These are phyloP conservation scores for Endomychus coccineus DNA, from an alignment of 2,888 invertebrate species.

Conservation along the genomic window DNA sequence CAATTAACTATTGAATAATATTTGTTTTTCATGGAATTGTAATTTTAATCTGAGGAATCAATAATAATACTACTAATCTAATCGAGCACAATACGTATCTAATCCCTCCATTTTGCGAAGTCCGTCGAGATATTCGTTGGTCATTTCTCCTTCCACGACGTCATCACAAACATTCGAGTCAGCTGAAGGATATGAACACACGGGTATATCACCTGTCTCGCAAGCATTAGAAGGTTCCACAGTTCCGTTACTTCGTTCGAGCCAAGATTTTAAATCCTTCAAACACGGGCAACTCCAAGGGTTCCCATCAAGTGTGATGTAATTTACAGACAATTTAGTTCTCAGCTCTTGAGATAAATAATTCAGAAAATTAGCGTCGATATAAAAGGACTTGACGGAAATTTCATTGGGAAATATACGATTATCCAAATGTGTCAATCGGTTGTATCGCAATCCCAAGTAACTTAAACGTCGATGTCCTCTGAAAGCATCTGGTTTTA, in stretches of 20 bases:
- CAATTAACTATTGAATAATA: too few species aligned
- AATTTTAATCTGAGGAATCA: too few species aligned
- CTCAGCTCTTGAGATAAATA: slow-evolving; percentile 24
- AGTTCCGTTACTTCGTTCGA: slow-evolving; percentile 15
- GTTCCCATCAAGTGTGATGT: slow-evolving; percentile 24
- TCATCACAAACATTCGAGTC: slow-evolving; percentile 7
- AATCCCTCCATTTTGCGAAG: neutral
- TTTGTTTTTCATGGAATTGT: too few species aligned
- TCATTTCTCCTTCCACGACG: slow-evolving; percentile 6
- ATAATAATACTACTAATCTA: slow-evolving; percentile 7
- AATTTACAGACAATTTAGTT: slow-evolving; percentile 21
- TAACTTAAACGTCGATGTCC: slow-evolving; percentile 23
- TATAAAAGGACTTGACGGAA: slow-evolving; percentile 4
- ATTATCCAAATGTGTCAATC: slow-evolving; percentile 21
- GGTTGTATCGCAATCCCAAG: slow-evolving; percentile 26
- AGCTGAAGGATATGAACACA: slow-evolving; percentile 4
- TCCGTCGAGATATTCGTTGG: slow-evolving; percentile 1
- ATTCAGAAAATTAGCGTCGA: slow-evolving; percentile 28
- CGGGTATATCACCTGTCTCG: slow-evolving; percentile 4
- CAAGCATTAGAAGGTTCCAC: slow-evolving; percentile 7
- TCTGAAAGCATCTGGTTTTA: slow-evolving; percentile 25
- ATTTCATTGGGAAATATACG: slow-evolving; percentile 22
- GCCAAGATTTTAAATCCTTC: slow-evolving; percentile 23
- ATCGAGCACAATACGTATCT: slow-evolving; percentile 6
- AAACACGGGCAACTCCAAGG: slow-evolving; percentile 32